Percentiles rank a stretch among this genome's conserved stretches.
These are phyloP conservation scores for Agonum fuliginosum DNA, from an alignment of 2,888 invertebrate species.

Conservation along the genomic window DNA sequence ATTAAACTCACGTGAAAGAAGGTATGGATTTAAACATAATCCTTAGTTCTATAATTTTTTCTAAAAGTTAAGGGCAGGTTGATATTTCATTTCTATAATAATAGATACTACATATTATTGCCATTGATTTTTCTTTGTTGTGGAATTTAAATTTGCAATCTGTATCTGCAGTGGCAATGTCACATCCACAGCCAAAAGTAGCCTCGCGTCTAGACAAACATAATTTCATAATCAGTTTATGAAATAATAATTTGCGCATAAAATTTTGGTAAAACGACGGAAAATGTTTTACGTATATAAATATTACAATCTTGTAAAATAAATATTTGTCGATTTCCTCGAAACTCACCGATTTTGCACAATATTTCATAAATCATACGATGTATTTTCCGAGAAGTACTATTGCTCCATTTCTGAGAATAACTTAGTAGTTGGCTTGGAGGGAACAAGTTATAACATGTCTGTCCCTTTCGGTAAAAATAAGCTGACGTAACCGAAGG, in stretches of 20 bases:
- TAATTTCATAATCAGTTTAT: too few relatives aligned
- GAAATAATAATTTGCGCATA: background rate
- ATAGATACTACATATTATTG: too few relatives aligned
- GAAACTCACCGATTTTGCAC: background rate
- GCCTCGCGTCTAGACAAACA: too few relatives aligned
- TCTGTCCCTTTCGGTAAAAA: conserved; percentile 44
- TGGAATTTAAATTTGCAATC: too few relatives aligned
- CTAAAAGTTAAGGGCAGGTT: too few relatives aligned
- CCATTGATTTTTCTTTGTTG: too few relatives aligned
- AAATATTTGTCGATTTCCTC: background rate
- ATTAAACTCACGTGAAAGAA: too few relatives aligned
- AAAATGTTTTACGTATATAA: background rate
- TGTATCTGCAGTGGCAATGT: too few relatives aligned
- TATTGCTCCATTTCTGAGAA: conserved; percentile 41
- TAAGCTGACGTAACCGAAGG: conserved; percentile 35
- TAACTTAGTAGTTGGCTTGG: conserved; percentile 12
- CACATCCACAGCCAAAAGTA: too few relatives aligned
- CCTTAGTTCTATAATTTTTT: too few relatives aligned
- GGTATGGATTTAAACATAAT: too few relatives aligned
- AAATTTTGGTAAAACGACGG: background rate
- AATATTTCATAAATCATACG: background rate
- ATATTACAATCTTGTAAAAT: background rate
- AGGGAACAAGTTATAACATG: conserved; percentile 24
- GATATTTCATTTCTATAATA: too few relatives aligned
- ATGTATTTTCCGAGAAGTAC: conserved; percentile 1